Base-by-base conservation (phyloP, 2,888 invertebrate genomes). In the Enchytraeus crypticus region DNA sequence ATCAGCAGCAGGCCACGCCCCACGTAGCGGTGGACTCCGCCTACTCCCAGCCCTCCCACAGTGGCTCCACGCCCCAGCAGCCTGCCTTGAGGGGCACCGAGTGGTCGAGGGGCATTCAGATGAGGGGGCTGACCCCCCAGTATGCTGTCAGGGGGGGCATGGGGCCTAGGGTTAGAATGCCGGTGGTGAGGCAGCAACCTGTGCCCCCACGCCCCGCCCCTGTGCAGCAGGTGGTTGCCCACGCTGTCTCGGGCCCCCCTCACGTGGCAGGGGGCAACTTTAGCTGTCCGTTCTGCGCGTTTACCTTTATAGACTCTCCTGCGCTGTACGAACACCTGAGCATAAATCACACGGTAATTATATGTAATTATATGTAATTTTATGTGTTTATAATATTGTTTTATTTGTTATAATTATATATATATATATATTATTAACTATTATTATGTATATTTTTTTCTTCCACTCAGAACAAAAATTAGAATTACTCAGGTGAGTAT, bases 221-320 rank as follows among this genome's bases (percentile, higher is more conserved):
- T 14, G 8, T 23, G 21, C 5, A 23, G 5, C 11, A 14, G 27
- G 49, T 45, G 14, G 11, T 8, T 23, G 30, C 53, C 14, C 11
- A 11, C 14, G 27, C 5, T 8, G n/a, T n/a, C n/a, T 5, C 47
- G 51, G n/a, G 27, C 5, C 47, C 23, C 5, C 5, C 51, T 5
- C 47, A 46, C 27, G 27, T 26, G 32, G 30, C 47, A n/a, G 57
- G 57, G 0, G 57, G 46, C 8, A 46, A 43, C 3, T 66, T 58
- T 49, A 67, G 64, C 56, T 67, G 67, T 51, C 67, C 67, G 1
- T 64, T 67, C 46, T 67, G 67, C 59, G 45, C 47, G 3, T 51
- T 57, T 21, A 64, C 53, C 29, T 67, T 67, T 60, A 53, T 53
- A 23, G 67, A 66, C 47, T 67, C 66, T 8, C 66, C 67, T 5